These are phyloP conservation scores for Drosophila lacteicornis DNA, from an alignment of 1,140 invertebrate genomes.

Conservation along the genomic window DNA sequence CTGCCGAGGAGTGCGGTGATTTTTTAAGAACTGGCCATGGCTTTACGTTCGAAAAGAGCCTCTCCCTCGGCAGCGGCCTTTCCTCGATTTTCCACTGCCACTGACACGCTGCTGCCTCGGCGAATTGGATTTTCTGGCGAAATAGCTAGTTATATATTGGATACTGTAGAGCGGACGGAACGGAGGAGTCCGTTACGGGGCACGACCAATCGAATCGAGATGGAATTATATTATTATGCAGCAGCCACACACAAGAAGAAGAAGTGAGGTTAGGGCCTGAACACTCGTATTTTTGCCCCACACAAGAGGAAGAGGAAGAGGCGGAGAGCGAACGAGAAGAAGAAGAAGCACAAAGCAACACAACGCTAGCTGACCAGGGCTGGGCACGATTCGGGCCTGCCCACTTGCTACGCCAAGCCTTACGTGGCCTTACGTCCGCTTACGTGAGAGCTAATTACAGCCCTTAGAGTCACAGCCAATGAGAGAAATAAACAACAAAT, in stretches of 20 bases:
- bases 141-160: conserved; percentile 17
- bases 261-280: conserved; percentile 53
- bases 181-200: conserved; percentile 19
- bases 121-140: conserved; percentile 40
- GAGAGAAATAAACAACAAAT: conserved; percentile 5
- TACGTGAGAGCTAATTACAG: conserved; percentile 17
- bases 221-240: conserved; percentile 64
- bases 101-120: conserved; percentile 34
- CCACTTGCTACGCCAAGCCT: conserved; percentile 28
- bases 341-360: conserved; percentile 22
- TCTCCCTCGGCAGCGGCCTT: conserved; percentile 26
- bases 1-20: conserved; percentile 36
- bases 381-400: conserved; percentile 1
- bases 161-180: conserved; percentile 2
- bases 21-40: conserved; percentile 54
- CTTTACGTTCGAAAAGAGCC: conserved; percentile 16
- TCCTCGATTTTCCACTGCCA: conserved; percentile 26
- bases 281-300: conserved; percentile 27
- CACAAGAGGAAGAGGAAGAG: conserved; percentile 37
- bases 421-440: conserved; percentile 23
- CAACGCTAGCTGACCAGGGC: conserved; percentile 38
- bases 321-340: conserved; percentile 11
- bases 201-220: conserved; percentile 56
- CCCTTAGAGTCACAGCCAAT: neutral
- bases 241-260: conserved; percentile 51